These are phyloP conservation scores for Leucopsar rothschildi DNA, from an alignment of 2,113 vertebrate species.

Conservation along the genomic window DNA sequence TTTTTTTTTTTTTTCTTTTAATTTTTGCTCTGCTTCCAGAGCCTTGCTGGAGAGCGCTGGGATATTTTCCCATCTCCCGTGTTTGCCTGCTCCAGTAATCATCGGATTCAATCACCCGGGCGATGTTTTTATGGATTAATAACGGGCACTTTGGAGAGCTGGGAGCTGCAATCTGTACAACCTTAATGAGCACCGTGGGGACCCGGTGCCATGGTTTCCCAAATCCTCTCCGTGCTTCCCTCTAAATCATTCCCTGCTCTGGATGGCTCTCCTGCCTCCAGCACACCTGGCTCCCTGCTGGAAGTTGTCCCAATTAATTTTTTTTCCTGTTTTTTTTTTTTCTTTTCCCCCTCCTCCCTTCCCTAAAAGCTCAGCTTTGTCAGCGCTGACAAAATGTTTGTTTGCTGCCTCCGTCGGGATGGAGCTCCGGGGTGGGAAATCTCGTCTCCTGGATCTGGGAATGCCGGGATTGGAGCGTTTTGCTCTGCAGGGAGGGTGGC, in stretches of 20 bases:
- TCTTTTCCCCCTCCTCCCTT: neutral
- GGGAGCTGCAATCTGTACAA: conserved; percentile 81
- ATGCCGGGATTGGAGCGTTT: accelerated
- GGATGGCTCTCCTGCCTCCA: conserved; percentile 74
- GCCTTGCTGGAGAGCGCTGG: conserved; percentile 64
- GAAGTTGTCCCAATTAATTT: conserved; percentile 17
- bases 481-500: neutral
- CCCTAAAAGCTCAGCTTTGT: neutral
- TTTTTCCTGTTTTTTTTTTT: neutral
- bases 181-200: conserved; percentile 91
- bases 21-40: conserved; percentile 15
- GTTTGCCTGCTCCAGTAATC: conserved; percentile 81
- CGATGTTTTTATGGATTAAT: conserved; percentile 92
- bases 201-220: conserved; percentile 76
- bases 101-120: conserved; percentile 81
- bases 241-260: conserved; percentile 75
- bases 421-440: neutral
- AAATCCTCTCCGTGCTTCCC: conserved; percentile 58
- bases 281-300: conserved; percentile 64
- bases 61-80: conserved; percentile 78
- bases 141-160: conserved; percentile 82
- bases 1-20: neutral
- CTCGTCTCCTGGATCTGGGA: accelerated
- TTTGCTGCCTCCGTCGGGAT: neutral
- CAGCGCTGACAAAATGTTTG: neutral